Percentiles rank a stretch among this genome's conserved stretches.
Evolutionary conservation across 2,888 invertebrate genomes (phyloP).

Genomic region (Pimpla rufipes): DNA sequence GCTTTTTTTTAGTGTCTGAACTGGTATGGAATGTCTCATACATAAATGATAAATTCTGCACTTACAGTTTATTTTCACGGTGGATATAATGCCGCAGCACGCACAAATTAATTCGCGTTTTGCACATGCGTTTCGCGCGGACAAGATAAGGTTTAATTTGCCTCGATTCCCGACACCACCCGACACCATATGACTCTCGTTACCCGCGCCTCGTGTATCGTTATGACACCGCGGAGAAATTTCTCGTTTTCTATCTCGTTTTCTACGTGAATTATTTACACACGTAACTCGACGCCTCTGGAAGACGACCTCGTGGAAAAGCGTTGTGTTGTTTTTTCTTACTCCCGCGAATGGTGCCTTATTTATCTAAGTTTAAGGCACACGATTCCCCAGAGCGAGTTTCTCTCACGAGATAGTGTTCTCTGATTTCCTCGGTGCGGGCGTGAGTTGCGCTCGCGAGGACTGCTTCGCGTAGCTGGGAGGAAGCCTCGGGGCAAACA

Average conservation of each 20-base stretch:
- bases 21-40: not conserved
- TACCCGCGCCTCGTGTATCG: constrained; percentile 18
- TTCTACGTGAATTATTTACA: constrained; percentile 49
- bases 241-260: constrained; percentile 51
- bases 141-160: too few species aligned
- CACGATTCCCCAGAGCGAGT: constrained; percentile 62
- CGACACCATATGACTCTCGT: not conserved
- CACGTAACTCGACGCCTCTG: constrained; percentile 57
- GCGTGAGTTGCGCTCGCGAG: constrained; percentile 50
- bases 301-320: constrained; percentile 42
- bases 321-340: constrained; percentile 13
- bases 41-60: too few species aligned
- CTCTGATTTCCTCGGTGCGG: constrained; percentile 58
- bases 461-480: constrained; percentile 15
- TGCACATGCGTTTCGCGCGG: too few species aligned
- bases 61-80: too few species aligned
- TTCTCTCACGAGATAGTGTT: constrained; percentile 66
- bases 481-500: constrained; percentile 47
- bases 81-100: too few species aligned
- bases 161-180: too few species aligned
- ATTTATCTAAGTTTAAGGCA: constrained; percentile 57
- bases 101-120: too few species aligned
- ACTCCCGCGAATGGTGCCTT: constrained; percentile 34
- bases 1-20: too few species aligned
- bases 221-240: constrained; percentile 60